Conservation (phyloP, 2,888 invertebrate genomes). For the Belgica antarctica region DNA sequence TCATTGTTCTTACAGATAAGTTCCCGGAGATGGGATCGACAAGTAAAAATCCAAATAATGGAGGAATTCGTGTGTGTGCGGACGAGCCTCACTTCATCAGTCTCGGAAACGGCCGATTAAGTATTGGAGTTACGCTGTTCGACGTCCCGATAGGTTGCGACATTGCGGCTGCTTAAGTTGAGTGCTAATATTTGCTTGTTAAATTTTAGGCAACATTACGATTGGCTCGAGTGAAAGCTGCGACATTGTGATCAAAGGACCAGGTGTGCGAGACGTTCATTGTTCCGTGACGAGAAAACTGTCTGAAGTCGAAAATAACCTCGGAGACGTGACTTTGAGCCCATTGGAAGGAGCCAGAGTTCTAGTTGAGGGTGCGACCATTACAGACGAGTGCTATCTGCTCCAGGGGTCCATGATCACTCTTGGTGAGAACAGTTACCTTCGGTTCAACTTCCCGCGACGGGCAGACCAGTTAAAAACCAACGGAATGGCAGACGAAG, state of each 20-base stretch:
- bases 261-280: constrained; percentile 79
- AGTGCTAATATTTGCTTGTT: constrained; percentile 3
- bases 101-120: constrained; percentile 83
- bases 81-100: constrained; percentile 50
- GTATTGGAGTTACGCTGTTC: constrained; percentile 88
- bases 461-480: constrained; percentile 61
- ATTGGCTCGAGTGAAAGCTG: constrained; percentile 76
- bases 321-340: constrained; percentile 77
- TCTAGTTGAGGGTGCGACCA: constrained; percentile 70
- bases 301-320: constrained; percentile 55
- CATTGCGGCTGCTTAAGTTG: neutral
- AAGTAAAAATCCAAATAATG: constrained; percentile 2
- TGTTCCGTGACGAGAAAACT: constrained; percentile 79
- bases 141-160: constrained; percentile 86
- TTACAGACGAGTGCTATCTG: constrained; percentile 70
- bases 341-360: constrained; percentile 68
- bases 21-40: constrained; percentile 20
- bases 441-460: constrained; percentile 89
- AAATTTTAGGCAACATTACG: constrained; percentile 71
- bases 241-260: constrained; percentile 81
- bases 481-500: constrained; percentile 31
- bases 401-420: constrained; percentile 90
- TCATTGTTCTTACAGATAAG: constrained; percentile 7
- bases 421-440: constrained; percentile 85
- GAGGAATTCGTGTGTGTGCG: constrained; percentile 33